These are phyloP conservation scores for Eretmochelys imbricata DNA, from an alignment of 2,113 vertebrate species.

Conservation along the genomic window DNA sequence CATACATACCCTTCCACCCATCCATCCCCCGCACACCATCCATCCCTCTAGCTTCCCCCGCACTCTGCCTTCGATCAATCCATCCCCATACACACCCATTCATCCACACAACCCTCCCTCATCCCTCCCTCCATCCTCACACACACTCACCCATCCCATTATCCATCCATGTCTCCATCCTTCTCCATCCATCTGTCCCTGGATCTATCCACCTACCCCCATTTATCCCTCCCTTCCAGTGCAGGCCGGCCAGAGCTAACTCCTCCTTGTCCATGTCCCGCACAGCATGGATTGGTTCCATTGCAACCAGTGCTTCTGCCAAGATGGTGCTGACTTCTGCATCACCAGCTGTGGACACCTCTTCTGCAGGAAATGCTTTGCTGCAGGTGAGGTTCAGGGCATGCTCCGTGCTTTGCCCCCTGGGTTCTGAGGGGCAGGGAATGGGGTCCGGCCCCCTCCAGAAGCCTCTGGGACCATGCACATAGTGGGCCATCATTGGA, in stretches of 20 bases:
- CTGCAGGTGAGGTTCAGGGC: conserved; percentile 72
- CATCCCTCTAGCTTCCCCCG: neutral
- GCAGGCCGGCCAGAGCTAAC: neutral
- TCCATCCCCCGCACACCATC: neutral
- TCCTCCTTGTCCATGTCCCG: neutral
- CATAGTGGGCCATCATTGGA: neutral
- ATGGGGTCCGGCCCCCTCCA: neutral
- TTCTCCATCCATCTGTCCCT: neutral
- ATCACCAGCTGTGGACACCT: conserved; percentile 90
- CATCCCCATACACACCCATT: neutral
- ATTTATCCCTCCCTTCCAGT: neutral
- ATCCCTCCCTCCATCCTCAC: neutral
- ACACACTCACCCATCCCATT: neutral
- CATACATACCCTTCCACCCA: neutral
- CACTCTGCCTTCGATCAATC: neutral
- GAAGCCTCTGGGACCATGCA: neutral
- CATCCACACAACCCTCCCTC: too few relatives aligned
- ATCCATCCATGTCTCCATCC: neutral
- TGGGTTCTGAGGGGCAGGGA: neutral
- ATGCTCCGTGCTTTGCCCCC: conserved; percentile 18
- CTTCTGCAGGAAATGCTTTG: conserved; percentile 84
- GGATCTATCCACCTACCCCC: neutral
- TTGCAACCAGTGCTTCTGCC: conserved; percentile 86
- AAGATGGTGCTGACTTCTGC: conserved; percentile 75
- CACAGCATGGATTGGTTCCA: conserved; percentile 91